Evolutionary conservation across 92 coral and sea anemone genomes (phyloP).

Genomic region (Parazoanthus swiftii): DNA sequence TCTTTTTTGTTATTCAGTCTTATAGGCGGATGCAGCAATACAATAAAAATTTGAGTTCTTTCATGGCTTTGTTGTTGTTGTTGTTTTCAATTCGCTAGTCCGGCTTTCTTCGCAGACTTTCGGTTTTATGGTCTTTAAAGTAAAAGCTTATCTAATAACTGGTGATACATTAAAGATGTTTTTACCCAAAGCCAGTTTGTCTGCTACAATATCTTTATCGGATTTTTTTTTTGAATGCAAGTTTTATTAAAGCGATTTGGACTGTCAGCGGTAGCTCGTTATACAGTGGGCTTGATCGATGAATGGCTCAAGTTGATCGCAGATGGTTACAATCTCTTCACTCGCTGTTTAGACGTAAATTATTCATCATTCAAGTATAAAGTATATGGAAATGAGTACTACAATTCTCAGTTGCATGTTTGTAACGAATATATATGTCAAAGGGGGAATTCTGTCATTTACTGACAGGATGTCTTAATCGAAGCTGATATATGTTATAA

Average conservation of each 20-base stretch:
- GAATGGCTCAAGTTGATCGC: not conserved
- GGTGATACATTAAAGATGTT: not conserved
- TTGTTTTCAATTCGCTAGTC: not conserved
- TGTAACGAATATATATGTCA: not conserved
- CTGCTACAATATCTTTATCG: not conserved
- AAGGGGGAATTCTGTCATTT: not conserved
- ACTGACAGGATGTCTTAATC: not conserved
- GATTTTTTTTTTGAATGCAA: not conserved
- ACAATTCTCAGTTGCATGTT: not conserved
- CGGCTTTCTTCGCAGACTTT: not conserved
- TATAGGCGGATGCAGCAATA: not conserved
- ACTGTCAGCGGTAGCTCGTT: not conserved
- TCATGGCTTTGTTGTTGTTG: not conserved
- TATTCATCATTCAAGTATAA: slow-evolving; percentile 28
- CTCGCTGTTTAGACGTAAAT: slow-evolving; percentile 3
- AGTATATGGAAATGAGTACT: slow-evolving; percentile 21
- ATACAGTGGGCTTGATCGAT: not conserved
- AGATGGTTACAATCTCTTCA: not conserved
- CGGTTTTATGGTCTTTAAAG: not conserved
- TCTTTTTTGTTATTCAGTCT: not conserved
- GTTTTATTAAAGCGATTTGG: not conserved
- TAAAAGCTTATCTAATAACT: not conserved
- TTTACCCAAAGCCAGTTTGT: not conserved
- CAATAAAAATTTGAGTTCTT: not conserved
- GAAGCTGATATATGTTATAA: not conserved